Base-by-base conservation (phyloP, 2,113 vertebrate species). In the Oxygymnocypris stewartii region DNA sequence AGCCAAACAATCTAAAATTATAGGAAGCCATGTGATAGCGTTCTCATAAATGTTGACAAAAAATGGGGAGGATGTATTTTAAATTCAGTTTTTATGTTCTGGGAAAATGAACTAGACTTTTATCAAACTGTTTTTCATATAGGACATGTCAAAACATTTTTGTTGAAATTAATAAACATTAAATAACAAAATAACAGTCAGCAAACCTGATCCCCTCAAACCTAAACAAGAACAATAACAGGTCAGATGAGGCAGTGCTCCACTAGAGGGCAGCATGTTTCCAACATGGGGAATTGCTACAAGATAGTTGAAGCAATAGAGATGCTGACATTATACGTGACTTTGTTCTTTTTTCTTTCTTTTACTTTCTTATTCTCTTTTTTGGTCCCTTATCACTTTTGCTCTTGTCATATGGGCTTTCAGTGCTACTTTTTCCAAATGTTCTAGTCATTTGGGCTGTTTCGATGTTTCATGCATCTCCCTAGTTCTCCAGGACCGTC, bases 191-290 rank as follows among this genome's bases (percentile, higher is more conserved):
- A 61, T 57, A 23, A 23, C 54, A 6, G 2, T 37, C 25, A 28
- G 37, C 73, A 25, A 57, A 54, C 71, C 40, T 4, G 40, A 65
- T 59, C 54, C 7, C 18, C 54, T 57, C 54, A 18, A 69, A 69
- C 28, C 65, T 35, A 2, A 69, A 12, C 16, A 71, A 18, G 16
- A 4, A 71, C 75, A 44, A 76, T 47, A 28, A 47, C 54, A 9
- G 5, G 23, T n/a, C 12, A 42, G 35, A n/a, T 7, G 10, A 16
- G 8, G 6, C n/a, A 23, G 6, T 6, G 7, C 9, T 61, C 75
- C 88, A 84, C 81, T 59, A 86, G 87, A 69, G 76, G 88, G 81
- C 87, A 89, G 67, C 69, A n/a, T 84, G 57, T 61, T 6, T 84
- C 69, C 44, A 69, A 11, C 20, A 61, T 42, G 74, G 28, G 18